phyloP scores from a whole-genome alignment of 2,113 vertebrate genomes.

The Ctenomys sociabilis region DNA sequence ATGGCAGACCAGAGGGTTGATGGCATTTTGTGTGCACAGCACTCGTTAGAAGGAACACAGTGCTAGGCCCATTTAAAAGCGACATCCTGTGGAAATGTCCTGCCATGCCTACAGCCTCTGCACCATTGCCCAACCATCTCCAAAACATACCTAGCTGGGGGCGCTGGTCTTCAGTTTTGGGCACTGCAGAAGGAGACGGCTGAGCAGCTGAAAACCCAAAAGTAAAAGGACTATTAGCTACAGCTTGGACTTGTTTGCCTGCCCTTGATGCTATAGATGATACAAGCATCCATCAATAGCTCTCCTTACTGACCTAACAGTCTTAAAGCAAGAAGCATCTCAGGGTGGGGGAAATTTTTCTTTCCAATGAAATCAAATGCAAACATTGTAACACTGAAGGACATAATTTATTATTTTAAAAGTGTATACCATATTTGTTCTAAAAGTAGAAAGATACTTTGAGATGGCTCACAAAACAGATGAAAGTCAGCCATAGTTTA shows the following conservation, averaged over 20 bases:
- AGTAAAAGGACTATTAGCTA: slow-evolving; percentile 40
- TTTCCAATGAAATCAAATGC: neutral
- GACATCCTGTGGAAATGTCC: neutral
- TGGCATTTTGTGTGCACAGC: fast-evolving
- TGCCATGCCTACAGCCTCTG: no score
- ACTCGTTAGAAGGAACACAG: neutral
- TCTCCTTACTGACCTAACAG: neutral
- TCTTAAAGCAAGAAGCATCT: neutral
- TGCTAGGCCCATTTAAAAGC: neutral
- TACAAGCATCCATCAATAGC: neutral
- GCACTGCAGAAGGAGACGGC: slow-evolving; percentile 89
- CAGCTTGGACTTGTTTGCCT: neutral
- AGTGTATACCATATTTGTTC: neutral
- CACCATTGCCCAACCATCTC: fast-evolving
- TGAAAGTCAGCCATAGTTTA: neutral
- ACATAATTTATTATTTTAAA: neutral
- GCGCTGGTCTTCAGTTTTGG: slow-evolving; percentile 93
- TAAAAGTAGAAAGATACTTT: neutral
- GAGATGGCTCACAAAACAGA: neutral
- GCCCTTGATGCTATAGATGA: neutral
- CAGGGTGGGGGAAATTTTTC: neutral
- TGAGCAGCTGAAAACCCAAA: slow-evolving; percentile 87
- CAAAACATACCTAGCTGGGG: slow-evolving; percentile 90
- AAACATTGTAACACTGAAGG: neutral
- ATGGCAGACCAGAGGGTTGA: no score